These are phyloP conservation scores for Hecatera dysodea DNA, from an alignment of 2,888 invertebrate species.

Conservation along the genomic window DNA sequence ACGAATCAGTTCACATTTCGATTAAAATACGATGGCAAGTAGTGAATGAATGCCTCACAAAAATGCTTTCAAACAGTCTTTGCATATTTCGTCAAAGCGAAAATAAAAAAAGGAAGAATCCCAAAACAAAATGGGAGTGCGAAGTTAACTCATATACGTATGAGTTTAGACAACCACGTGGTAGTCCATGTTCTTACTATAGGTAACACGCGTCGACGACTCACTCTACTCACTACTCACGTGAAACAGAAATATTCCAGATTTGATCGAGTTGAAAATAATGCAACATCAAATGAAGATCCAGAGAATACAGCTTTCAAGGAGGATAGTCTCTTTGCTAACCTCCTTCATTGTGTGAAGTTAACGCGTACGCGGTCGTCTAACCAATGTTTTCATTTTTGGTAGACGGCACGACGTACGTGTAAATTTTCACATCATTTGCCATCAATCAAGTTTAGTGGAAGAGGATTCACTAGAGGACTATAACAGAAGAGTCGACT, in stretches of 20 bases:
- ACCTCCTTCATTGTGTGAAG: neutral
- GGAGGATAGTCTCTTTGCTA: too few species aligned
- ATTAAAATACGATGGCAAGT: too few species aligned
- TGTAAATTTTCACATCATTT: neutral
- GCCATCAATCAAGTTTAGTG: neutral
- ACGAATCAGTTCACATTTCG: neutral
- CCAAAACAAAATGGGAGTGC: neutral
- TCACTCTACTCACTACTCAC: neutral
- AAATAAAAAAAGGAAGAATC: neutral
- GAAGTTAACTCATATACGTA: too few species aligned
- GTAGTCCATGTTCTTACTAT: neutral
- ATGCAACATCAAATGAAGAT: neutral
- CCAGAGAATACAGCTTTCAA: neutral
- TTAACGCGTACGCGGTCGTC: neutral
- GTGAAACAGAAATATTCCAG: neutral
- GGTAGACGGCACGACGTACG: neutral
- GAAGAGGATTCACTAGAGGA: neutral
- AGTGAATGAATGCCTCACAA: neutral
- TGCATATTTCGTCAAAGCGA: neutral
- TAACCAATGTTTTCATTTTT: neutral
- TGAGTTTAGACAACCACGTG: too few species aligned
- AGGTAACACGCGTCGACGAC: neutral
- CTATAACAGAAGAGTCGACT: neutral
- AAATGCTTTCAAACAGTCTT: neutral
- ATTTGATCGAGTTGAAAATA: neutral